Evolutionary conservation across 2,888 invertebrate species (phyloP).

Genomic region (Stenodema calcarata): DNA sequence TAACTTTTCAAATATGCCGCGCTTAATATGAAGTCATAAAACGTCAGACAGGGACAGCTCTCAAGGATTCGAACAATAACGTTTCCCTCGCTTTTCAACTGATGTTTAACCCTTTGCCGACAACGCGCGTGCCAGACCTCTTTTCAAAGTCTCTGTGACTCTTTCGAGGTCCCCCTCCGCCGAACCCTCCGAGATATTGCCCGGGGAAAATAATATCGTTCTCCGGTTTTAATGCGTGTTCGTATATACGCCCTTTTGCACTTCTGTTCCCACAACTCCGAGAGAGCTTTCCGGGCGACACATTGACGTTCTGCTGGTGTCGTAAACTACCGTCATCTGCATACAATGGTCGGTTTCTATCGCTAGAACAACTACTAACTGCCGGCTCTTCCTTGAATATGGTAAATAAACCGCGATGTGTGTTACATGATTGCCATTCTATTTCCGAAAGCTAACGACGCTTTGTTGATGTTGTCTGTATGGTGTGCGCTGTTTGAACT

Average conservation of each 20-base stretch:
- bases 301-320: not conserved
- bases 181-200: not conserved
- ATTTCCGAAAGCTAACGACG: not conserved
- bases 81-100: not conserved
- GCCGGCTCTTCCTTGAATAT: not conserved
- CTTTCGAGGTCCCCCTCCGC: not conserved
- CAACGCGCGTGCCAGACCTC: not conserved
- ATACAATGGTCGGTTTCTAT: not conserved
- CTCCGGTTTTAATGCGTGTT: constrained; percentile 6
- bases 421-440: not conserved
- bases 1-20: constrained; percentile 36
- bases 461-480: not conserved
- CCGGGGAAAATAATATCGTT: constrained; percentile 14
- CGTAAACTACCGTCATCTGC: constrained; percentile 23
- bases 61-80: constrained; percentile 7
- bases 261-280: not conserved
- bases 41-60: not conserved
- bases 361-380: not conserved
- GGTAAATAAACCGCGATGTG: not conserved
- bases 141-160: not conserved
- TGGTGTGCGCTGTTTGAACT: no score
- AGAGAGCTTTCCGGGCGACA: not conserved
- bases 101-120: not conserved
- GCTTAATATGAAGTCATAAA: constrained; percentile 33
- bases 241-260: not conserved